These are phyloP conservation scores for Oxyruncus cristatus DNA, from an alignment of 2,113 vertebrate species.

Conservation along the genomic window DNA sequence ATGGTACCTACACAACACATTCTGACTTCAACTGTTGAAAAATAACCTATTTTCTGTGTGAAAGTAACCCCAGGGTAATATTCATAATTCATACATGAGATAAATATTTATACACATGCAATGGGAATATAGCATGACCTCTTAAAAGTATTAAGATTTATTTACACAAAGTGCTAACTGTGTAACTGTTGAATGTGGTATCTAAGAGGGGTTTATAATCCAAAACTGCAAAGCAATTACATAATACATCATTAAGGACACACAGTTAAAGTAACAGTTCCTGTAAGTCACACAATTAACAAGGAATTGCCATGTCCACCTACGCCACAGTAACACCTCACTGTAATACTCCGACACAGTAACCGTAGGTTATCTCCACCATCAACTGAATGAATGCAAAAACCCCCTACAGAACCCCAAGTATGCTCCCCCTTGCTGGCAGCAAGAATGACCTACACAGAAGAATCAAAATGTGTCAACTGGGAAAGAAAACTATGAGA, in stretches of 20 bases:
- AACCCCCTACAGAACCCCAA: not conserved
- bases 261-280: not conserved
- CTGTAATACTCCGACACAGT: not conserved
- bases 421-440: not conserved
- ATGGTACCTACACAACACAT: not conserved
- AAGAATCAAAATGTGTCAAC: not conserved
- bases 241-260: not conserved
- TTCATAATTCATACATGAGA: constrained; percentile 31
- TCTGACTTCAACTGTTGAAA: constrained; percentile 8
- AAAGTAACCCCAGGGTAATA: constrained; percentile 36
- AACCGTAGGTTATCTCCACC: not conserved
- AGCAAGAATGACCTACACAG: not conserved
- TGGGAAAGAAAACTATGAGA: not conserved
- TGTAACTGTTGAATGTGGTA: not conserved
- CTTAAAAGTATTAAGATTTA: not conserved
- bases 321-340: not conserved
- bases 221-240: not conserved
- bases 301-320: not conserved
- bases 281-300: not conserved
- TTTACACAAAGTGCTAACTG: not conserved
- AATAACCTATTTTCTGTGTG: constrained; percentile 44
- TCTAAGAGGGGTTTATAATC: not conserved
- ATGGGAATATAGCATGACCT: not conserved
- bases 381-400: not conserved
- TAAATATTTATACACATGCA: constrained; percentile 48